Conservation (phyloP, 1,140 invertebrate genomes). For the Nasonia giraulti region DNA sequence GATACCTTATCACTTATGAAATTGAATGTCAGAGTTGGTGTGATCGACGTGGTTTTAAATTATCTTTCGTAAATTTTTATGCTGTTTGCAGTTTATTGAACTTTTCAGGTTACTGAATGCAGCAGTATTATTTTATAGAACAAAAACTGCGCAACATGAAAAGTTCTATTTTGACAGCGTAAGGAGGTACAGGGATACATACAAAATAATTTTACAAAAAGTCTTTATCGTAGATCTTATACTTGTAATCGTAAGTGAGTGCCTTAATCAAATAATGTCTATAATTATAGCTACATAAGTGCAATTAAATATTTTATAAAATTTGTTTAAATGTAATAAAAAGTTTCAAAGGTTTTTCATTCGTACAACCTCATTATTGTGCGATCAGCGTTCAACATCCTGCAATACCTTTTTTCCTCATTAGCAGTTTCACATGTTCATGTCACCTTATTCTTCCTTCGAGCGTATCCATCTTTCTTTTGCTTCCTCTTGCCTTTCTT, state of each 20-base stretch:
- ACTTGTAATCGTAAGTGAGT: neutral
- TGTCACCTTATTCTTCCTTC: constrained; percentile 9
- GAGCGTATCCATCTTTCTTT: constrained; percentile 4
- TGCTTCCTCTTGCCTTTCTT: neutral
- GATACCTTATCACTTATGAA: constrained; percentile 19
- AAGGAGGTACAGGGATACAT: neutral
- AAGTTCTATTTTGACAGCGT: neutral
- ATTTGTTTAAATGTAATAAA: neutral
- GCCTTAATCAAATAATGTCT: neutral
- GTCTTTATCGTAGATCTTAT: neutral
- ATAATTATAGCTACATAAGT: neutral
- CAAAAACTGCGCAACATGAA: neutral
- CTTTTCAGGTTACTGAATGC: neutral
- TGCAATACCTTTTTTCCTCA: constrained; percentile 6
- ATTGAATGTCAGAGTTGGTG: neutral
- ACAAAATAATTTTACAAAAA: neutral
- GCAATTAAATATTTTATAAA: neutral
- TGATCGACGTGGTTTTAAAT: neutral
- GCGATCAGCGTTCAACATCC: neutral
- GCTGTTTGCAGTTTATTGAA: neutral
- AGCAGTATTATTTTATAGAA: no score
- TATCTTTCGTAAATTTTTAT: neutral
- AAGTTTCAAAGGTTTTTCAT: neutral
- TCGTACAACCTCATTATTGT: neutral
- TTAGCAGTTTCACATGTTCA: constrained; percentile 10